These are phyloP conservation scores for Phalangium opilio DNA, from an alignment of 2,888 invertebrate species.

Conservation along the genomic window DNA sequence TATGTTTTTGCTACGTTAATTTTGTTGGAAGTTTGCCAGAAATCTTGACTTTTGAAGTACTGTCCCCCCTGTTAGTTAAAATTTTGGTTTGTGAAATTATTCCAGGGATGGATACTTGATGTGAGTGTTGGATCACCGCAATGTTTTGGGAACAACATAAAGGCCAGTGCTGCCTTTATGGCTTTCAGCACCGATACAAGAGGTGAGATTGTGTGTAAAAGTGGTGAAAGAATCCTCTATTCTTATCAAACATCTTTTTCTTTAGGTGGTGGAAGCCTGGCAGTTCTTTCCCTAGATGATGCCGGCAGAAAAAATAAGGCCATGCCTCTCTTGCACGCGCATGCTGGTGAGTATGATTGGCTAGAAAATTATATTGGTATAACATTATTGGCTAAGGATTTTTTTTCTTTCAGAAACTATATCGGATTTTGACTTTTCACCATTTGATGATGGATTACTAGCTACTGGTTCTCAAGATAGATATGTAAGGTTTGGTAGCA, in stretches of 20 bases:
- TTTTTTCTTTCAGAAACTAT: conserved; percentile 53
- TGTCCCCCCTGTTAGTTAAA: neutral
- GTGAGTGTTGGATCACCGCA: conserved; percentile 82
- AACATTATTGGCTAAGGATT: neutral
- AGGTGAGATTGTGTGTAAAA: conserved; percentile 34
- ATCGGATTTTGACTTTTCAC: conserved; percentile 87
- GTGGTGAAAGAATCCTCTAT: too few relatives aligned
- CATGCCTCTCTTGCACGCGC: conserved; percentile 30
- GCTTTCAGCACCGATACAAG: conserved; percentile 90
- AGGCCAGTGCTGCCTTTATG: conserved; percentile 81
- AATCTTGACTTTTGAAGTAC: neutral
- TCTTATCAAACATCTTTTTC: conserved; percentile 6
- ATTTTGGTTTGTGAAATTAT: conserved; percentile 4
- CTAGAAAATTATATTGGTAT: too few relatives aligned
- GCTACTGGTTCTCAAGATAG: conserved; percentile 54
- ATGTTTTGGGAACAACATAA: conserved; percentile 87
- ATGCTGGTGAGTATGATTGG: conserved; percentile 31
- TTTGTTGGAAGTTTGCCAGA: neutral
- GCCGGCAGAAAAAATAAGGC: conserved; percentile 73
- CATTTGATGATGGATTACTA: conserved; percentile 81
- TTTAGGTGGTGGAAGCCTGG: conserved; percentile 61
- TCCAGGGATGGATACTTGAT: conserved; percentile 55
- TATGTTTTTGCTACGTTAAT: neutral
- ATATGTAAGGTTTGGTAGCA: conserved; percentile 27
- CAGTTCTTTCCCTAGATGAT: conserved; percentile 70